Base-by-base conservation (phyloP, 2,888 invertebrate species). In the Aromia moschata region DNA sequence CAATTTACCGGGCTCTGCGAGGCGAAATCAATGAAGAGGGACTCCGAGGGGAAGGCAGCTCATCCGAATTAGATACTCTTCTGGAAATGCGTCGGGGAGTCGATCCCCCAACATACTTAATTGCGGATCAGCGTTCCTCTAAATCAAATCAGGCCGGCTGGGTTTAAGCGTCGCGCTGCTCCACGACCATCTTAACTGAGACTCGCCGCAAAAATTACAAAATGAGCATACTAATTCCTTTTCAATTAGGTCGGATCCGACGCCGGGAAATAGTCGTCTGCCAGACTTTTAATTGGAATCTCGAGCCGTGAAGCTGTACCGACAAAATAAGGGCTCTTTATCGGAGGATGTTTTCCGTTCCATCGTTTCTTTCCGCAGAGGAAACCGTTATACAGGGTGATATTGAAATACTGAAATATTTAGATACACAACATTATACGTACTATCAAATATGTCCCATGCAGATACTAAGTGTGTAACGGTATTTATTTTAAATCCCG, bases 11-110 rank as follows among this genome's bases (percentile, higher is more conserved):
- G 74, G 78, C 77, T 79, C 78, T 77, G 70, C 70, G 70, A 68
- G 70, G 74, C 74, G 76, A 77, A 79, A 79, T 79, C 79, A 79
- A 79, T 79, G 79, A 77, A 78, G 76, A 76, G 69, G 67, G 66
- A 41, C 62, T 56, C 51, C 52, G 46, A 53, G 63, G 70, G 68
- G 60, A 55, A 63, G 60, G 62, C 71, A 70, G 71, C 74, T 74
- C 9, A 25, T 25, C 69, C 70, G 76, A 74, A 76, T 76, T 78
- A 77, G 75, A 78, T 77, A 73, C 73, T 76, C 74, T 76, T 69
- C 68, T 65, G 73, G 72, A 75, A 76, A 75, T 76, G 75, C 72
- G 71, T 70, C 70, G 70, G 72, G 72, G 72, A 74, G 74, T 72
- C 51, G 36, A 51, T 60, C 57, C 58, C 72, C 70, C 74, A 74